Conservation (phyloP, 2,797 vertebrate genomes). For the Vespertilio murinus region DNA sequence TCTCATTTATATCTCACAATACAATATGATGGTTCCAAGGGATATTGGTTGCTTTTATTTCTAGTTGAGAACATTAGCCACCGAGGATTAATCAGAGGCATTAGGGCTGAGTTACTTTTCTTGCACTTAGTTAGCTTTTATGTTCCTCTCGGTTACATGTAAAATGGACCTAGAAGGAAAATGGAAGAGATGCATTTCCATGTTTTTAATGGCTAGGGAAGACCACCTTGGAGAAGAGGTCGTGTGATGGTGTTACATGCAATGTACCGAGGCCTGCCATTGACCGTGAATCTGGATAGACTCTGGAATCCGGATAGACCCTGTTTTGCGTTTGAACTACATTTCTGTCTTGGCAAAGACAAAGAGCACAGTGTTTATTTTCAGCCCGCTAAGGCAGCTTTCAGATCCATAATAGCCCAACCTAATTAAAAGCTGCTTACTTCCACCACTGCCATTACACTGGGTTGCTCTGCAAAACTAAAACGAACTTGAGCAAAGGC, state of each 20-base stretch:
- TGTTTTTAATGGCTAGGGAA: background rate
- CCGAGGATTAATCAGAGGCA: background rate
- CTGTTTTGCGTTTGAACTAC: conserved; percentile 38
- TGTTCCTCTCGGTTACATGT: background rate
- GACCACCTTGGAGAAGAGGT: background rate
- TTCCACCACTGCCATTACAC: conserved; percentile 30
- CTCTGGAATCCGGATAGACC: background rate
- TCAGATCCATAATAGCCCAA: background rate
- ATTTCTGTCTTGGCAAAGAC: conserved; percentile 51
- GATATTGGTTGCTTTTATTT: background rate
- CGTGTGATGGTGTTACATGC: background rate
- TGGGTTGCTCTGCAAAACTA: background rate
- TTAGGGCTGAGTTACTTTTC: background rate
- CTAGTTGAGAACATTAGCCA: background rate
- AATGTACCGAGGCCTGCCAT: background rate
- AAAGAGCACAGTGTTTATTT: conserved; percentile 11
- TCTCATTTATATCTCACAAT: background rate
- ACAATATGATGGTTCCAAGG: background rate
- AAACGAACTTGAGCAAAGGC: background rate
- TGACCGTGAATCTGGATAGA: background rate
- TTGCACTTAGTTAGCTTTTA: background rate
- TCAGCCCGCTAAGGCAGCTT: background rate
- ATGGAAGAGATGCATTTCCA: background rate
- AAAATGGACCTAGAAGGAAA: background rate
- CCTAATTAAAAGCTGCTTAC: conserved; percentile 25